Evolutionary conservation across 2,797 vertebrate species (phyloP).

Genomic region (Pseudotriccus pelzelni): DNA sequence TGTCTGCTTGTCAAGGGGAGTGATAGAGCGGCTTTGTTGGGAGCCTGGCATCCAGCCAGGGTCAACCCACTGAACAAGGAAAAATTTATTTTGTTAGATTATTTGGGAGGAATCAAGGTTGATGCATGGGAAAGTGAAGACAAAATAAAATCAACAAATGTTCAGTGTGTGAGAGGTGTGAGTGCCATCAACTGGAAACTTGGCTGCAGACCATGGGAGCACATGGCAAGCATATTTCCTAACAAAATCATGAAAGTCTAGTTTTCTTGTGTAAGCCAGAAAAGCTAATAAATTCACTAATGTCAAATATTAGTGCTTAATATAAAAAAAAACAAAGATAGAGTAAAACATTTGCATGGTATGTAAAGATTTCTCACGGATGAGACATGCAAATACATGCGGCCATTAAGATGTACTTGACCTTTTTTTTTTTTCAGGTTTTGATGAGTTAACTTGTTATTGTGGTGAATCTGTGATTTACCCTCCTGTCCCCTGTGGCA

Average conservation of each 20-base stretch:
- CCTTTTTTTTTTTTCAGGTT: constrained; percentile 80
- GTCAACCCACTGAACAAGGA: neutral
- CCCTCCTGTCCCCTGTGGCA: constrained; percentile 94
- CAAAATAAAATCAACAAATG: neutral
- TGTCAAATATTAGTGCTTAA: neutral
- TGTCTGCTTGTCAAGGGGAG: neutral
- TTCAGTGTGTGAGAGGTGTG: neutral
- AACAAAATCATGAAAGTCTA: neutral
- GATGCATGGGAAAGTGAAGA: neutral
- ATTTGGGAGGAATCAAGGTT: neutral
- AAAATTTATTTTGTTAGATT: neutral
- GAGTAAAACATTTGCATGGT: neutral
- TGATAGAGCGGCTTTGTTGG: neutral
- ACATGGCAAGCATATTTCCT: neutral
- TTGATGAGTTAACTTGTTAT: constrained; percentile 95
- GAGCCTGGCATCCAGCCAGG: neutral
- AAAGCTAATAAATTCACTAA: neutral
- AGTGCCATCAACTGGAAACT: neutral
- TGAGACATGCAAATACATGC: neutral
- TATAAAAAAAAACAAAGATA: neutral
- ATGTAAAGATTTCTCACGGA: neutral
- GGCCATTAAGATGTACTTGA: neutral
- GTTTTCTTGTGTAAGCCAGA: neutral
- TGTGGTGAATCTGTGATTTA: constrained; percentile 92
- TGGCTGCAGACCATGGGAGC: neutral